Conservation (phyloP, 2,113 vertebrate genomes). For the Tupaia chinensis region DNA sequence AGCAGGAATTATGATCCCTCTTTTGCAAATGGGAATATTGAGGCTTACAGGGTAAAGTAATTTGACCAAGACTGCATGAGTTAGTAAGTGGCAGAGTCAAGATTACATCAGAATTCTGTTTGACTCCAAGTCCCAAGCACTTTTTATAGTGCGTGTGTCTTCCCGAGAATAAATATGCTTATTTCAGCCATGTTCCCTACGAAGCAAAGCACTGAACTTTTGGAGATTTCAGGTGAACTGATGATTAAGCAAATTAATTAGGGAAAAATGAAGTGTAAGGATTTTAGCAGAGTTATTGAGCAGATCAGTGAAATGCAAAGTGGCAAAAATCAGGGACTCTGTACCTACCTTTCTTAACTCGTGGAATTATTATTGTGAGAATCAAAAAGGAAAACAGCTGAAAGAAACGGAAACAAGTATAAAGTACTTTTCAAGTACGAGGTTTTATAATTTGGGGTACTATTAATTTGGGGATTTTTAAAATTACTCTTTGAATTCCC, state of each 20-base stretch:
- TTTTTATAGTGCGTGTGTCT: not conserved
- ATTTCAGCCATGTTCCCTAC: conserved; percentile 45
- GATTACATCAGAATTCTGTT: conserved; percentile 21
- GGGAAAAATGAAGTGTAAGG: conserved; percentile 42
- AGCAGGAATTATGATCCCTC: not conserved
- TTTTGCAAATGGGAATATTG: not conserved
- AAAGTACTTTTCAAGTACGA: not conserved
- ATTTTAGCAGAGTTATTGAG: conserved; percentile 26
- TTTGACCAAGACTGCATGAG: not conserved
- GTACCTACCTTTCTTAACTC: not conserved
- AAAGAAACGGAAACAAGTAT: not conserved
- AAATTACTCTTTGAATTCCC: conserved; percentile 13
- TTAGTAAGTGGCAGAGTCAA: not conserved
- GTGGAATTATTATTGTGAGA: not conserved
- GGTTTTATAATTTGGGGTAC: not conserved
- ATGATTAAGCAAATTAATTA: conserved; percentile 60
- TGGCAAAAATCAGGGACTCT: not conserved
- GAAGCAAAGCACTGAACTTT: not conserved
- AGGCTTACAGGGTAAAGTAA: not conserved
- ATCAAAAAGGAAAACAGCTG: not conserved
- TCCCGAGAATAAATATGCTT: conserved; percentile 28
- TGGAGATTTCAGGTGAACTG: conserved; percentile 29
- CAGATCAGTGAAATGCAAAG: not conserved
- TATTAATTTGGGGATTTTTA: not conserved
- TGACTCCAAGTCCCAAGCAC: not conserved